A percentile compares a stretch with the other conserved stretches of the same genome.
Evolutionary conservation across 2,797 vertebrate genomes (phyloP).

Genomic region (Chaetophractus vellerosus): DNA sequence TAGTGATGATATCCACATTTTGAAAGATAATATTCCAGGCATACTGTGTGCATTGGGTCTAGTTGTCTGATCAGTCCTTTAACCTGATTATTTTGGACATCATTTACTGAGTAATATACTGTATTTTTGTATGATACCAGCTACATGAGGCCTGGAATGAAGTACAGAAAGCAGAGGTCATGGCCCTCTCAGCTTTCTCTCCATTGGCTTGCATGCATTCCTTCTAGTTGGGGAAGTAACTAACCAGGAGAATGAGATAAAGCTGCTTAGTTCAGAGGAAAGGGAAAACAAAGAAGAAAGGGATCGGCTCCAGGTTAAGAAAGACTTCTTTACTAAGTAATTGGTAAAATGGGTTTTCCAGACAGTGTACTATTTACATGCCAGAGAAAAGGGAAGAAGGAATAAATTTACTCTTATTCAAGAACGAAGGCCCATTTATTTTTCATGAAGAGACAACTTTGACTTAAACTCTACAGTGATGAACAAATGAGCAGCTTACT

Average conservation of each 20-base stretch:
- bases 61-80: background rate
- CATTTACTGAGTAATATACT: slow-evolving; percentile 7
- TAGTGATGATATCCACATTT: background rate
- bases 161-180: background rate
- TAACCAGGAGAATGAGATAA: background rate
- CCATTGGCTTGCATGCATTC: background rate
- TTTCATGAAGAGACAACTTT: background rate
- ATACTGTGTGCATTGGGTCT: background rate
- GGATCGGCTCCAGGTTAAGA: background rate
- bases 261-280: slow-evolving; percentile 1
- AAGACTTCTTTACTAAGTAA: background rate
- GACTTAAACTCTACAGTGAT: slow-evolving; percentile 9
- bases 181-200: background rate
- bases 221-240: background rate
- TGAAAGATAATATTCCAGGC: background rate
- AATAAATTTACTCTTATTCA: background rate
- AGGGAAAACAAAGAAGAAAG: background rate
- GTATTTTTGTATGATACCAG: background rate
- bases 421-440: background rate
- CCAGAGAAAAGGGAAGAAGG: background rate
- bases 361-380: background rate
- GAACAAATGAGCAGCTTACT: background rate
- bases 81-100: background rate
- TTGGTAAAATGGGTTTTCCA: background rate
- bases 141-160: background rate